These are phyloP conservation scores for Chaetorhynchus papuensis DNA, from an alignment of 2,113 vertebrate species.

Conservation along the genomic window DNA sequence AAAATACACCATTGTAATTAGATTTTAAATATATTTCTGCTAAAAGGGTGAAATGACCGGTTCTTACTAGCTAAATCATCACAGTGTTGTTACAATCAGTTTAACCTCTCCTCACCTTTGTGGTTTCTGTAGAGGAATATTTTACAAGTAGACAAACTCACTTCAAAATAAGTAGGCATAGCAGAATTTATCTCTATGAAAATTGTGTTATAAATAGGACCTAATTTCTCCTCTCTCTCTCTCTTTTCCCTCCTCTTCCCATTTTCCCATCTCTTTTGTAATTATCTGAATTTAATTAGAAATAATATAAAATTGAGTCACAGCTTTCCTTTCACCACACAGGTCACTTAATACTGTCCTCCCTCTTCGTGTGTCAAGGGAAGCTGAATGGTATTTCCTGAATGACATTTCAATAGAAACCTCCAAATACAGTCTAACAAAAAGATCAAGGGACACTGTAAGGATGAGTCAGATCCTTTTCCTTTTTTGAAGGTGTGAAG, in stretches of 20 bases:
- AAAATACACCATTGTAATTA: neutral
- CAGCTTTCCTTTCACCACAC: conserved; percentile 2
- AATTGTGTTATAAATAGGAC: neutral
- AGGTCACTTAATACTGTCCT: neutral
- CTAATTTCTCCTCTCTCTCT: neutral
- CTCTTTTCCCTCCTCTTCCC: neutral
- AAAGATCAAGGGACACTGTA: conserved; percentile 65
- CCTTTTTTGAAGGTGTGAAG: neutral
- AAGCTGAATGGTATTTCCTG: conserved; percentile 34
- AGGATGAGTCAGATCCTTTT: conserved; percentile 10
- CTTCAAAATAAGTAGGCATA: neutral
- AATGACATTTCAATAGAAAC: conserved; percentile 66
- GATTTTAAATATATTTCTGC: neutral
- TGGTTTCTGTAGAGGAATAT: neutral
- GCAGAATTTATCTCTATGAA: neutral
- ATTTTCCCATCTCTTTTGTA: neutral
- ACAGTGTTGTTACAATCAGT: neutral
- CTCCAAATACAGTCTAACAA: conserved; percentile 64
- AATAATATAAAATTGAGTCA: conserved; percentile 29
- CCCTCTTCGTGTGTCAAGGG: neutral
- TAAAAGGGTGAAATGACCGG: neutral
- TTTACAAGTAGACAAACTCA: neutral
- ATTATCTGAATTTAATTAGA: conserved; percentile 43
- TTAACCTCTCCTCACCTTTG: neutral
- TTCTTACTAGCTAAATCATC: neutral